Evolutionary conservation across 2,888 invertebrate species (phyloP).

Genomic region (Tachina fera): DNA sequence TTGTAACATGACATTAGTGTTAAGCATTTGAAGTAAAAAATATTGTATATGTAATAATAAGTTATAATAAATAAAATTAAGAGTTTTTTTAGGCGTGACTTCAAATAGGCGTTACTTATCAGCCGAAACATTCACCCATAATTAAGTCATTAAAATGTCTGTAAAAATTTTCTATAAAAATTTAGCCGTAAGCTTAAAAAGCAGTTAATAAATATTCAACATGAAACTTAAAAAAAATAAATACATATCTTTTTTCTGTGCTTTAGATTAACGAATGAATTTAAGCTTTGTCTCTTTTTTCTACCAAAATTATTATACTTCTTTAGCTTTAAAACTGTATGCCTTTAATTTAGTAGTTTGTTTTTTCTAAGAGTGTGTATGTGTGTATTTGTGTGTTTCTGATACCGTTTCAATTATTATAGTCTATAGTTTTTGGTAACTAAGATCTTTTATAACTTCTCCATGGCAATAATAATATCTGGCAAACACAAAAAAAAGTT

Average conservation of each 20-base stretch:
- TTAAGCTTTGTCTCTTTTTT: background rate
- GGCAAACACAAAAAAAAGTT: constrained; percentile 20
- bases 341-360: constrained; percentile 9
- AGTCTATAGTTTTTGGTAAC: constrained; percentile 25
- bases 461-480: constrained; percentile 36
- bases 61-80: background rate
- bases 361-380: no score
- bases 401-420: constrained; percentile 29
- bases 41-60: background rate
- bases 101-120: constrained; percentile 33
- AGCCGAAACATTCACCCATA: constrained; percentile 14
- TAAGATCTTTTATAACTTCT: constrained; percentile 20
- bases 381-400: background rate
- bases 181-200: constrained; percentile 29
- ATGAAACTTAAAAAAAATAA: background rate
- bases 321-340: background rate
- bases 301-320: background rate
- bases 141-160: constrained; percentile 43
- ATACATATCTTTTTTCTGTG: background rate
- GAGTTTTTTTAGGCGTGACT: constrained; percentile 23
- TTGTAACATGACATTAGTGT: background rate
- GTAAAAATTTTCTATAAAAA: background rate
- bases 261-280: background rate
- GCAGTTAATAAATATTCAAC: background rate
- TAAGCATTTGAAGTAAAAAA: background rate